Evolutionary conservation across 1,140 invertebrate species (phyloP), one percentile per base, ranked within the genome.

Genomic region (Belonocnema kinseyi): DNA sequence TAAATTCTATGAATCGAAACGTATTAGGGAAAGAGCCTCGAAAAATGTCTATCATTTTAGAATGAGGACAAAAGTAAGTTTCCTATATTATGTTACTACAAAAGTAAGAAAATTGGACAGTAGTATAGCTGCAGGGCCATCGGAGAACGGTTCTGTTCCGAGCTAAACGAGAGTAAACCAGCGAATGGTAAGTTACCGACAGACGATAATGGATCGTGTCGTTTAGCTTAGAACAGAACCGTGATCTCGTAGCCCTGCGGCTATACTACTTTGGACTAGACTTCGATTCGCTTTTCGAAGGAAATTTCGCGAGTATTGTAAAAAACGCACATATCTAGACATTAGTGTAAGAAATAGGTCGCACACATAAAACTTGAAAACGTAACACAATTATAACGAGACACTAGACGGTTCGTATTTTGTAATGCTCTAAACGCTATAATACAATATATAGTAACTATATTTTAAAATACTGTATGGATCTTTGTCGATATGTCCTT

Each of bases 381-480:
- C 61, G 16, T 66, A 66, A 66, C 61, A 40, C 33, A 66, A 66
- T 66, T 2, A 66, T 66, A 66, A 58, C 54, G 11, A 66, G 58
- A 66, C n/a, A 66, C 26, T 66, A 66, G 61, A 66, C 61, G 61
- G 61, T 66, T 66, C 26, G 26, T 66, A 40, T 46, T 46, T 66
- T 66, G 4, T 66, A 66, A 66, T 66, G 12, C 16, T 66, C 61
- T 66, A 66, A 40, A 21, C 21, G 17, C 58, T 66, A 66, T 66
- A 66, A 66, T 66, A 66, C n/a, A 66, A 66, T 66, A 66, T 66
- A 66, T 26, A 66, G 40, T 66, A 66, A 66, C 61, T 66, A 66
- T 66, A 66, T 71, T 71, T 72, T 72, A 77, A 76, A 66, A 58
- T 78, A 74, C 52, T 66, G 76, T 79, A 61, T 76, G 73, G 73